These are phyloP conservation scores for Phalangium opilio DNA, from an alignment of 2,888 invertebrate genomes.

Conservation along the genomic window DNA sequence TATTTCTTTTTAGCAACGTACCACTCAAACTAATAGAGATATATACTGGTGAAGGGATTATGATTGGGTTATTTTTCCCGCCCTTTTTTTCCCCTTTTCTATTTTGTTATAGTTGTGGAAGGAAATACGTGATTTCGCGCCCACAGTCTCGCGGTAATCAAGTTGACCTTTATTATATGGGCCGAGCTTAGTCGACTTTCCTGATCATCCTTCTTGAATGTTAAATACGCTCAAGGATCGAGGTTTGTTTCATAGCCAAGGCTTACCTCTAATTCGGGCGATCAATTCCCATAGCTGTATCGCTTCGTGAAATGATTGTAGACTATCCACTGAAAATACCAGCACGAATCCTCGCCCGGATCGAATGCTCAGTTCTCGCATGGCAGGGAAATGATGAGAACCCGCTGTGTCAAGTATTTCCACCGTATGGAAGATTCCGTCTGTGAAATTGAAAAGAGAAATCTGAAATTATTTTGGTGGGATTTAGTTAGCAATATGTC, in stretches of 20 bases:
- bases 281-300: slow-evolving; percentile 21
- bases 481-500: too few species aligned
- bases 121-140: too few species aligned
- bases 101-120: too few species aligned
- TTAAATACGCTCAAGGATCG: neutral
- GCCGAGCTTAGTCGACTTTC: neutral
- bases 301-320: slow-evolving; percentile 23
- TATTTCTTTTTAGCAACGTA: too few species aligned
- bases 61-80: too few species aligned
- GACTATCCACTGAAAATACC: slow-evolving; percentile 23
- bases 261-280: slow-evolving; percentile 23
- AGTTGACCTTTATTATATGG: neutral
- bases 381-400: slow-evolving; percentile 24
- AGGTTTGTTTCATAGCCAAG: neutral
- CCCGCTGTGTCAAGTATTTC: slow-evolving; percentile 25
- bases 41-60: too few species aligned
- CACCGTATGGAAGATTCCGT: slow-evolving; percentile 23
- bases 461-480: too few species aligned
- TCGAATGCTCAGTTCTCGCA: slow-evolving; percentile 24
- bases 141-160: too few species aligned
- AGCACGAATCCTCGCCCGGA: slow-evolving; percentile 23
- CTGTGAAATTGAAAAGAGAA: slow-evolving; percentile 10
- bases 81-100: too few species aligned
- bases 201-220: neutral
- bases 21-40: too few species aligned